Evolutionary conservation across 2,888 invertebrate species (phyloP).

Genomic region (Entomobrya proxima): DNA sequence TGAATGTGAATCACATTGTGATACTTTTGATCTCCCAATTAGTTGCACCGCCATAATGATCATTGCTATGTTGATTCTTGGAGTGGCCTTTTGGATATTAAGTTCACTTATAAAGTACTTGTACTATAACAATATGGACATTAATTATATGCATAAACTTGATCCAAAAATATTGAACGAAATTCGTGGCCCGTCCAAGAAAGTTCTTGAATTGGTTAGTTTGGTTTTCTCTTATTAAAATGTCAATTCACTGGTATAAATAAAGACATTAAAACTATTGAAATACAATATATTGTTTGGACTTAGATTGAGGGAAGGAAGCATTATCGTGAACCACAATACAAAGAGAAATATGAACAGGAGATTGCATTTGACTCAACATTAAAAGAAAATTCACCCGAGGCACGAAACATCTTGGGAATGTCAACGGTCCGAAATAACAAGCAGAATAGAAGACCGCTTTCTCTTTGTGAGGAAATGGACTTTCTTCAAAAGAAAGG

Average conservation of each 20-base stretch:
- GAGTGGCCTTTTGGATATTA: background rate
- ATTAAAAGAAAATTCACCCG: background rate
- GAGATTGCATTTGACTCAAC: background rate
- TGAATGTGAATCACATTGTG: too few species aligned
- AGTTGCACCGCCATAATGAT: background rate
- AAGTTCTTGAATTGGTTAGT: conserved; percentile 10
- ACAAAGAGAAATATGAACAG: background rate
- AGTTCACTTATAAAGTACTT: conserved; percentile 7
- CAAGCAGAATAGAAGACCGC: background rate
- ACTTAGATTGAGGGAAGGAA: too few species aligned
- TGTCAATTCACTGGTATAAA: too few species aligned
- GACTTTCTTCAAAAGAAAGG: conserved; percentile 3
- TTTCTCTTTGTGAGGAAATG: conserved; percentile 33
- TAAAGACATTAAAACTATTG: too few species aligned
- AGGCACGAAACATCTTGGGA: background rate
- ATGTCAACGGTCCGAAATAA: background rate
- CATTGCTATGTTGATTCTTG: background rate
- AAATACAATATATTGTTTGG: too few species aligned
- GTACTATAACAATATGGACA: conserved; percentile 26
- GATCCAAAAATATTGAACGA: conserved; percentile 25
- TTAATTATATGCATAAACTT: conserved; percentile 34
- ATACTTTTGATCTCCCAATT: background rate
- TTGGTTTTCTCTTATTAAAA: too few species aligned
- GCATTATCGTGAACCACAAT: background rate
- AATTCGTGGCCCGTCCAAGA: conserved; percentile 1